These are phyloP conservation scores for Ormia ochracea DNA, from an alignment of 2,888 invertebrate genomes.

Conservation along the genomic window DNA sequence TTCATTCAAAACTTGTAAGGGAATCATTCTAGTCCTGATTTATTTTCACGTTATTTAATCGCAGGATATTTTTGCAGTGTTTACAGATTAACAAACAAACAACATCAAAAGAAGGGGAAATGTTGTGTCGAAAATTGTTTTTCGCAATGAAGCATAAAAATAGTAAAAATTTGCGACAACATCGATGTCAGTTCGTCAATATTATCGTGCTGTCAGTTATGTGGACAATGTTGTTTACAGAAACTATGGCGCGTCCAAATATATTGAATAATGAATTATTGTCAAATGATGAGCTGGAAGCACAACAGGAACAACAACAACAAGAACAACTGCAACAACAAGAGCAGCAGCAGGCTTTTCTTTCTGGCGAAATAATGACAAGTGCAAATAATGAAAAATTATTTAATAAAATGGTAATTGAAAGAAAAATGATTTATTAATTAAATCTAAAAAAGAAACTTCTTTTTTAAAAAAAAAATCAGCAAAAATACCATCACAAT, in stretches of 20 bases:
- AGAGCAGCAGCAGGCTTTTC: slow-evolving; percentile 42
- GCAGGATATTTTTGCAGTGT: not conserved
- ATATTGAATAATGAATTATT: slow-evolving; percentile 45
- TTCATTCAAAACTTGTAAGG: too few relatives aligned
- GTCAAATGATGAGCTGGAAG: slow-evolving; percentile 15
- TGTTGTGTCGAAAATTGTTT: slow-evolving; percentile 26
- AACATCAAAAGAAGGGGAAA: not conserved
- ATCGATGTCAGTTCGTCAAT: slow-evolving; percentile 34
- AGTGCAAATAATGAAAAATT: slow-evolving; percentile 63
- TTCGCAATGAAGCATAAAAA: slow-evolving; percentile 28
- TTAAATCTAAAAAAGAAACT: not conserved
- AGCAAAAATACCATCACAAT: slow-evolving; percentile 67
- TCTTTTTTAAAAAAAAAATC: not conserved
- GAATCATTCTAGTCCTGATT: not conserved
- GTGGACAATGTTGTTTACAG: slow-evolving; percentile 57
- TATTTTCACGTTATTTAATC: not conserved
- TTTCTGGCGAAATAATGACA: slow-evolving; percentile 66
- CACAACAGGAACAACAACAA: slow-evolving; percentile 12
- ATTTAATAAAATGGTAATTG: slow-evolving; percentile 62
- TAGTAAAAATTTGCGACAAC: slow-evolving; percentile 8
- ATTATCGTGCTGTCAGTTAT: slow-evolving; percentile 53
- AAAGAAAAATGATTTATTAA: not conserved
- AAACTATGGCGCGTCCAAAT: slow-evolving; percentile 49
- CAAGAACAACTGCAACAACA: too few relatives aligned
- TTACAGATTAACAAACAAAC: not conserved